These are phyloP conservation scores for Chaetura pelagica DNA, from an alignment of 2,113 vertebrate genomes.

Conservation along the genomic window DNA sequence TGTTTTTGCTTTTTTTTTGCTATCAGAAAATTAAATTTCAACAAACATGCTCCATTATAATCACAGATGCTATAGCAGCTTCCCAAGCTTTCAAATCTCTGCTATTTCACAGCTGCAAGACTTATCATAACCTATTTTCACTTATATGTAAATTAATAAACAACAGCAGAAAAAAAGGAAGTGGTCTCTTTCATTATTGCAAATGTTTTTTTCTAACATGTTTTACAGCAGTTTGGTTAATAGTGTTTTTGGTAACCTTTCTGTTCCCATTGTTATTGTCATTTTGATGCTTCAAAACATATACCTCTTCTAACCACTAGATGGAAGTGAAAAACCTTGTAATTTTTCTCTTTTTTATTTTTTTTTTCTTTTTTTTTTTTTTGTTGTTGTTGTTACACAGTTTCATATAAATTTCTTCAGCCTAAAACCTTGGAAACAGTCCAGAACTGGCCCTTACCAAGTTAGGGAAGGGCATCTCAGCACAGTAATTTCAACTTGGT, in stretches of 20 bases:
- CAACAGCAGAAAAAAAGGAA: fast-evolving
- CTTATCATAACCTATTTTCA: background rate
- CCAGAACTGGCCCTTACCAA: background rate
- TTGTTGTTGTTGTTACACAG: background rate
- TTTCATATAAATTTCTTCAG: background rate
- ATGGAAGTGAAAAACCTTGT: slow-evolving; percentile 71
- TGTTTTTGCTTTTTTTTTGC: background rate
- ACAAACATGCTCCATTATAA: background rate
- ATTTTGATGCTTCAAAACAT: background rate
- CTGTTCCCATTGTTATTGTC: background rate
- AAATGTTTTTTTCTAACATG: background rate
- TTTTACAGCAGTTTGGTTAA: background rate
- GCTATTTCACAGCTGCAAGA: background rate
- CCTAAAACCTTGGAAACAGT: background rate
- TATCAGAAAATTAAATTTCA: background rate
- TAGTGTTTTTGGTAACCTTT: background rate
- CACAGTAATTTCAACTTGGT: background rate
- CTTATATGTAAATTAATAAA: background rate
- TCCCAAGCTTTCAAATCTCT: background rate
- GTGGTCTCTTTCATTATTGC: background rate
- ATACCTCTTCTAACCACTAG: slow-evolving; percentile 67
- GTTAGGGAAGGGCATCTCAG: background rate
- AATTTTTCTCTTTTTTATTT: background rate
- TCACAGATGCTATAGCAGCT: background rate
- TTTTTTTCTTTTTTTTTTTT: background rate